Percentiles rank a stretch among this genome's conserved stretches.
Evolutionary conservation across 1,140 invertebrate genomes (phyloP).

Genomic region (Phymastichus coffea): DNA sequence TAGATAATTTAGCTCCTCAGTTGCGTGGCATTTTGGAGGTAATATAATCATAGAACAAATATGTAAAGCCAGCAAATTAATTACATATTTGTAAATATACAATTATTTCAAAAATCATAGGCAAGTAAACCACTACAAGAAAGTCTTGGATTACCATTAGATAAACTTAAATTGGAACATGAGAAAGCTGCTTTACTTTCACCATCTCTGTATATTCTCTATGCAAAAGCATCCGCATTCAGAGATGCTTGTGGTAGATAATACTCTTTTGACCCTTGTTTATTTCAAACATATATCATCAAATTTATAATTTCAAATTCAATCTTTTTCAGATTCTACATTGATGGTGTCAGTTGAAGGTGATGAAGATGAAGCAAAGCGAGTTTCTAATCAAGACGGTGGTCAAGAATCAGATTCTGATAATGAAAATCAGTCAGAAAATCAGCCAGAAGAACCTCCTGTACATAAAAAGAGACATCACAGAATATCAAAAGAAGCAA

Average conservation of each 20-base stretch:
- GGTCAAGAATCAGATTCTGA: constrained; percentile 67
- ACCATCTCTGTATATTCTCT: constrained; percentile 83
- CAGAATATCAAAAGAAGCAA: constrained; percentile 60
- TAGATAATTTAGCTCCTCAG: constrained; percentile 81
- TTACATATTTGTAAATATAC: background rate
- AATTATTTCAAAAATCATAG: constrained; percentile 47
- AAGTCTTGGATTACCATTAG: constrained; percentile 78
- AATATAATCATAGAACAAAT: constrained; percentile 18
- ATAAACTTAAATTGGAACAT: constrained; percentile 74
- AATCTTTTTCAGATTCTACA: constrained; percentile 53
- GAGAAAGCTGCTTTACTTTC: constrained; percentile 75
- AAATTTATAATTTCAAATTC: too few species aligned
- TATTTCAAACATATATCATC: too few species aligned
- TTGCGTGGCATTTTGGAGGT: constrained; percentile 72
- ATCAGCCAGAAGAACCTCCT: constrained; percentile 56
- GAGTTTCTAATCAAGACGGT: constrained; percentile 62
- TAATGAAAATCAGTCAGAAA: constrained; percentile 58
- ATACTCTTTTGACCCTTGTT: too few species aligned
- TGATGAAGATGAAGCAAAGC: constrained; percentile 78
- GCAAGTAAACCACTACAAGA: constrained; percentile 88
- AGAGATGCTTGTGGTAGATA: constrained; percentile 72
- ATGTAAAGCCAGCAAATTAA: background rate
- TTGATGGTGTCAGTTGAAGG: constrained; percentile 68
- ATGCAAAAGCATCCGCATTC: constrained; percentile 82
- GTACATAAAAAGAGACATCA: constrained; percentile 65